Evolutionary conservation across 2,797 vertebrate genomes (phyloP).

Genomic region (Taenioides sp.): DNA sequence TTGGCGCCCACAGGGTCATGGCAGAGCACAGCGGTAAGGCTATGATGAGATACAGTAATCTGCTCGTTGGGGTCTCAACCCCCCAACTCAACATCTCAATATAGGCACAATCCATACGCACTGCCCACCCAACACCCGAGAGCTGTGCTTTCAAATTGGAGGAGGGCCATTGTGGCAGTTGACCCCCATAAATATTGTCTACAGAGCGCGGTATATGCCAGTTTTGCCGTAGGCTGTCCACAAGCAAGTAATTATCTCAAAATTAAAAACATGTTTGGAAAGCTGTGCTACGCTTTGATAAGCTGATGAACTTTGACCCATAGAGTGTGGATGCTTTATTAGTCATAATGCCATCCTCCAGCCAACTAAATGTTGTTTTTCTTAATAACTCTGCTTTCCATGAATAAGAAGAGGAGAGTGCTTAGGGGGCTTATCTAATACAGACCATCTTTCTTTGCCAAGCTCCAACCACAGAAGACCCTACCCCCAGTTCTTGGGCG

Average conservation of each 20-base stretch:
- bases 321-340: constrained; percentile 20
- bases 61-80: constrained; percentile 12
- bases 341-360: constrained; percentile 22
- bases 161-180: constrained; percentile 26
- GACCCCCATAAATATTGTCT: constrained; percentile 60
- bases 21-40: constrained; percentile 17
- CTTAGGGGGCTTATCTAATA: constrained; percentile 52
- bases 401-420: constrained; percentile 12
- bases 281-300: constrained; percentile 24
- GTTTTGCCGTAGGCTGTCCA: constrained; percentile 20
- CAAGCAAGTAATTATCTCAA: constrained; percentile 58
- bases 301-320: constrained; percentile 36
- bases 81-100: constrained; percentile 20
- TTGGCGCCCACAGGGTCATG: constrained; percentile 44
- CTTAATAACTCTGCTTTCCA: constrained; percentile 29
- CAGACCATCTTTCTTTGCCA: constrained; percentile 62
- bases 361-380: constrained; percentile 37
- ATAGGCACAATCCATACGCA: constrained; percentile 19
- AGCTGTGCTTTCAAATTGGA: constrained; percentile 39
- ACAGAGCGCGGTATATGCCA: constrained; percentile 29
- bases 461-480: constrained; percentile 49
- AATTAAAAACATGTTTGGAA: constrained; percentile 49
- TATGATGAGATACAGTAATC: constrained; percentile 52
- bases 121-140: constrained; percentile 9
- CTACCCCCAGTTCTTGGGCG: constrained; percentile 64